Evolutionary conservation across 2,888 invertebrate genomes (phyloP).

Genomic region (Melanargia galathea): DNA sequence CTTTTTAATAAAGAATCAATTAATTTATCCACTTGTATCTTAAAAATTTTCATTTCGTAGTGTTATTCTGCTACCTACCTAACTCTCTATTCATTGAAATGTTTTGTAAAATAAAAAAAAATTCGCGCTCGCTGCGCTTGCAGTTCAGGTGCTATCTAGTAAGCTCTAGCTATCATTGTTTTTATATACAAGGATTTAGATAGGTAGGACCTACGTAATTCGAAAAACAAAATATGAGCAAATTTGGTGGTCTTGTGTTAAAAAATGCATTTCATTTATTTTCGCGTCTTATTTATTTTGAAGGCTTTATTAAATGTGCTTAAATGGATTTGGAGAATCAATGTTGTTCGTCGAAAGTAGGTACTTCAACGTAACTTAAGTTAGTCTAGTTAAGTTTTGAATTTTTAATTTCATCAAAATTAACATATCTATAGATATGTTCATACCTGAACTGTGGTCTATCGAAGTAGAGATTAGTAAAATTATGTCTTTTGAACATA

Average conservation of each 20-base stretch:
- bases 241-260: constrained; percentile 28
- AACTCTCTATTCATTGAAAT: no score
- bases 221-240: constrained; percentile 32
- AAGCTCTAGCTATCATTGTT: no score
- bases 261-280: constrained; percentile 27
- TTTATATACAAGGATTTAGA: no score
- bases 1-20: neutral
- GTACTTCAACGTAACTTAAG: neutral
- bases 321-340: constrained; percentile 43
- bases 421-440: no score
- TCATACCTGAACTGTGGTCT: no score
- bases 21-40: neutral
- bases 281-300: constrained; percentile 29
- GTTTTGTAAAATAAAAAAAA: neutral
- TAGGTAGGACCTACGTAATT: neutral
- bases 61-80: no score
- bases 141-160: no score
- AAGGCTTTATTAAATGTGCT: constrained; percentile 57
- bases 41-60: neutral
- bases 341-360: constrained; percentile 41
- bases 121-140: neutral
- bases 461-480: no score
- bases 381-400: neutral
- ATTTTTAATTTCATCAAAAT: no score
- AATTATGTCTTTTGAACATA: no score